Conservation (phyloP, 2,888 invertebrate species). For the Euclidia mi region DNA sequence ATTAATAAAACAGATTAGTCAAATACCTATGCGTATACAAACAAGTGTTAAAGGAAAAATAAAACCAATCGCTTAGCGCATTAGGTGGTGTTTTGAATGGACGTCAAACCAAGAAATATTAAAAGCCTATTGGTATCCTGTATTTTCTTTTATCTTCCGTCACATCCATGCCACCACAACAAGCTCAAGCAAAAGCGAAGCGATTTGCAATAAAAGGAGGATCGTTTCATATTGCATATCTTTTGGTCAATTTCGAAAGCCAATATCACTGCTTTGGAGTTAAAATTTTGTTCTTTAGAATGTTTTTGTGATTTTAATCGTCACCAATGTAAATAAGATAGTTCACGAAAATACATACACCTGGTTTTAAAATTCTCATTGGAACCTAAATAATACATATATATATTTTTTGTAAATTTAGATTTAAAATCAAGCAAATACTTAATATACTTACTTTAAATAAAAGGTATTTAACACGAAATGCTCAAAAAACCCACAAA, state of each 20-base stretch:
- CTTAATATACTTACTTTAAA: no score
- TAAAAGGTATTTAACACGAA: neutral
- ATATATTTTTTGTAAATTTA: no score
- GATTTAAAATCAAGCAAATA: no score
- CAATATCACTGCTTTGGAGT: constrained; percentile 68
- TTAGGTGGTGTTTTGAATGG: constrained; percentile 75
- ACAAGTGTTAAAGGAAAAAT: constrained; percentile 87
- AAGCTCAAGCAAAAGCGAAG: constrained; percentile 89
- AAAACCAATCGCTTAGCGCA: constrained; percentile 82
- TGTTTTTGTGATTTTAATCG: no score
- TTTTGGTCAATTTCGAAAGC: constrained; percentile 39
- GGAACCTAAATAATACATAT: no score
- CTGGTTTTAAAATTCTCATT: no score
- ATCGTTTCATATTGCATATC: constrained; percentile 45
- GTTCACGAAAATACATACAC: no score
- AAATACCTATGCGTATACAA: constrained; percentile 83
- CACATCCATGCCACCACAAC: constrained; percentile 78
- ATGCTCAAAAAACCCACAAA: constrained; percentile 75
- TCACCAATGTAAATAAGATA: neutral
- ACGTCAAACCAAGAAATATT: constrained; percentile 32
- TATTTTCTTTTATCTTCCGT: constrained; percentile 39
- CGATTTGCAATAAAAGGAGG: constrained; percentile 69
- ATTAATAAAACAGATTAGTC: constrained; percentile 78
- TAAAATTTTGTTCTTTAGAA: neutral
- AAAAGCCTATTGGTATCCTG: constrained; percentile 16